Percentiles rank a stretch among this genome's conserved stretches.
Conservation (phyloP, 2,888 invertebrate species). For the Yponomeuta evonymella region DNA sequence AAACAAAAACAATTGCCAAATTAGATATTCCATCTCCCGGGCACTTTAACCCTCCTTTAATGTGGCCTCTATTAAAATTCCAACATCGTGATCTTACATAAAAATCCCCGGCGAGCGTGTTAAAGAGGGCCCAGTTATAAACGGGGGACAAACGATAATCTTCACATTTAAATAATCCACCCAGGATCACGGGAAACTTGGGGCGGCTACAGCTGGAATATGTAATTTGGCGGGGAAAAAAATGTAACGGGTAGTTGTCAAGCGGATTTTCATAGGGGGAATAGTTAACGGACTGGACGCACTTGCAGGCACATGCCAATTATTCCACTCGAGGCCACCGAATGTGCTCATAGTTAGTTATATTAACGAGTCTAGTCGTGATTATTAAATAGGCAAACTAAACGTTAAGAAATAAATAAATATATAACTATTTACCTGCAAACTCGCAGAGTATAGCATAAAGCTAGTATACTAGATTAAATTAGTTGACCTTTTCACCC, state of each 20-base stretch:
- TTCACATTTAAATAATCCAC: conserved; percentile 33
- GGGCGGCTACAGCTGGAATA: conserved; percentile 9
- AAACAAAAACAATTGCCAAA: not conserved
- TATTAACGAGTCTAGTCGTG: too few relatives aligned
- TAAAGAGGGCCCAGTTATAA: conserved; percentile 27
- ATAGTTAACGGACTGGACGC: not conserved
- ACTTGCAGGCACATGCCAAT: too few relatives aligned
- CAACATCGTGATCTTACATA: conserved; percentile 35
- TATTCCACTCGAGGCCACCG: too few relatives aligned
- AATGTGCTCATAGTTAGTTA: too few relatives aligned
- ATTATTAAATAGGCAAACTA: too few relatives aligned
- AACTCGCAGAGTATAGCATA: too few relatives aligned
- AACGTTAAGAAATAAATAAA: too few relatives aligned
- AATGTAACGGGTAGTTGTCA: not conserved
- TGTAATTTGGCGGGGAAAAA: conserved; percentile 10
- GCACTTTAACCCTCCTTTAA: conserved; percentile 30
- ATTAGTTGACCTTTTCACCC: too few relatives aligned
- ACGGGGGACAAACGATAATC: conserved; percentile 33
- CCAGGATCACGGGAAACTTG: conserved; percentile 17
- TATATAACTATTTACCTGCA: too few relatives aligned
- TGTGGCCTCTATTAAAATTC: conserved; percentile 36
- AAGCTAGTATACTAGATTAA: too few relatives aligned
- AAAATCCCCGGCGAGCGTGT: conserved; percentile 27
- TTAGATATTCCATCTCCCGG: conserved; percentile 15
- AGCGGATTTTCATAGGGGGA: not conserved